Evolutionary conservation across 2,113 vertebrate genomes (phyloP).

Genomic region (Poeciliopsis prolifica): DNA sequence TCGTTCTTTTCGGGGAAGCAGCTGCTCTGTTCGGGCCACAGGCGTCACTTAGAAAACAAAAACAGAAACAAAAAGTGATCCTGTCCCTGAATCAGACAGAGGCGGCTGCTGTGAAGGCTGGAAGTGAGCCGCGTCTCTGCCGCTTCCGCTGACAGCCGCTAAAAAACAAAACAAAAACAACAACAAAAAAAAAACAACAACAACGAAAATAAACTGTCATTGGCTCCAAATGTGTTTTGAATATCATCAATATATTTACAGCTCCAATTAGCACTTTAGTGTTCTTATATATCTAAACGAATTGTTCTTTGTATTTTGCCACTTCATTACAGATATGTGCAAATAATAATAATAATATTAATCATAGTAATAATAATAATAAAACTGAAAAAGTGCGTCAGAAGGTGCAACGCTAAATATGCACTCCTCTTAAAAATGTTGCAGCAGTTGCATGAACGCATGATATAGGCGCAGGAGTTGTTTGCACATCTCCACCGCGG

Average conservation of each 20-base stretch:
- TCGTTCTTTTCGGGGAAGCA: slow-evolving; percentile 36
- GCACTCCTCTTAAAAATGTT: not conserved
- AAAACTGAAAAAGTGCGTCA: not conserved
- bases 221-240: slow-evolving; percentile 6
- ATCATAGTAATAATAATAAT: too few relatives aligned
- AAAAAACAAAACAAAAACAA: not conserved
- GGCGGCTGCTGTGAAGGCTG: slow-evolving; percentile 52
- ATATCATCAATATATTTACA: not conserved
- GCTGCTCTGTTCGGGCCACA: slow-evolving; percentile 45
- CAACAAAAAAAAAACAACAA: not conserved
- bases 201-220: not conserved
- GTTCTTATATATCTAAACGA: not conserved
- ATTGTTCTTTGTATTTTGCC: not conserved
- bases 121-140: not conserved
- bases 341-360: not conserved
- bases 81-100: slow-evolving; percentile 45
- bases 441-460: not conserved
- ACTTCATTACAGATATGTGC: not conserved
- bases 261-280: not conserved
- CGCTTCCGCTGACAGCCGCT: slow-evolving; percentile 35
- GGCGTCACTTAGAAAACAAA: slow-evolving; percentile 56
- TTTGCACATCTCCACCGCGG: slow-evolving; percentile 27
- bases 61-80: slow-evolving; percentile 70
- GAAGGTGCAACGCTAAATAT: not conserved
- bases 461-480: slow-evolving; percentile 29